A percentile compares a stretch with the other conserved stretches of the same genome.
Conservation (phyloP, 2,113 vertebrate species). For the Corythoichthys haematopterus region DNA sequence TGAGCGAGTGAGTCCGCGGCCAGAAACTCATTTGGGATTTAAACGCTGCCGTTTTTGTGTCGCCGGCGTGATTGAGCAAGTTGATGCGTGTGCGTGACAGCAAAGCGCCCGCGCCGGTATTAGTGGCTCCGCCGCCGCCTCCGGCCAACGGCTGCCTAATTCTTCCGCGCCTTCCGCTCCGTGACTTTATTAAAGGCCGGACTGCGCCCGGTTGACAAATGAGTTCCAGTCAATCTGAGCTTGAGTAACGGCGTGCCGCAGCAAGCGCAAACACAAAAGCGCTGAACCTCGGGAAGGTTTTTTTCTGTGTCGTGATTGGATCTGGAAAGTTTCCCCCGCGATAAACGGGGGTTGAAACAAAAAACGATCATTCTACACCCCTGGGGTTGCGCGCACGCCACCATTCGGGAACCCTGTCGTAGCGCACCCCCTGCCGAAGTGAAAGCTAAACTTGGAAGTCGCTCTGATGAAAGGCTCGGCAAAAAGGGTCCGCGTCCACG, state of each 20-base stretch:
- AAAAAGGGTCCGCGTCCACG: background rate
- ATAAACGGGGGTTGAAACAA: background rate
- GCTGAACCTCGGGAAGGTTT: background rate
- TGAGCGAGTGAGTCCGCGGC: constrained; percentile 40
- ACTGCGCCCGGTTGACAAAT: constrained; percentile 63
- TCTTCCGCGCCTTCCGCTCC: constrained; percentile 40
- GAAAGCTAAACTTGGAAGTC: background rate
- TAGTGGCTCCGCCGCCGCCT: constrained; percentile 34
- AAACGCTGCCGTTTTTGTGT: constrained; percentile 51
- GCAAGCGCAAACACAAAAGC: background rate
- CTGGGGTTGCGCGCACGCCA: background rate
- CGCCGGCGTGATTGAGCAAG: constrained; percentile 63
- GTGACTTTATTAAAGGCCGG: constrained; percentile 68
- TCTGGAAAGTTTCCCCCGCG: background rate
- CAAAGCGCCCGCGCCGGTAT: constrained; percentile 59
- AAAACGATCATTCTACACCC: background rate
- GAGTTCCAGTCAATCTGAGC: constrained; percentile 57
- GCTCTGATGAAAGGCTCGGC: background rate
- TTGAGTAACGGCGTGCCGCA: constrained; percentile 38
- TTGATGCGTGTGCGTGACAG: constrained; percentile 60
- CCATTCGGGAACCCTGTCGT: background rate
- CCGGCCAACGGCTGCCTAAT: constrained; percentile 40
- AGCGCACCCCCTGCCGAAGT: background rate
- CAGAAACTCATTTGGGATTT: constrained; percentile 69
- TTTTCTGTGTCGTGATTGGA: too few relatives aligned